phyloP scores from a whole-genome alignment of 2,888 invertebrate genomes.

The Ennomos erosarius region DNA sequence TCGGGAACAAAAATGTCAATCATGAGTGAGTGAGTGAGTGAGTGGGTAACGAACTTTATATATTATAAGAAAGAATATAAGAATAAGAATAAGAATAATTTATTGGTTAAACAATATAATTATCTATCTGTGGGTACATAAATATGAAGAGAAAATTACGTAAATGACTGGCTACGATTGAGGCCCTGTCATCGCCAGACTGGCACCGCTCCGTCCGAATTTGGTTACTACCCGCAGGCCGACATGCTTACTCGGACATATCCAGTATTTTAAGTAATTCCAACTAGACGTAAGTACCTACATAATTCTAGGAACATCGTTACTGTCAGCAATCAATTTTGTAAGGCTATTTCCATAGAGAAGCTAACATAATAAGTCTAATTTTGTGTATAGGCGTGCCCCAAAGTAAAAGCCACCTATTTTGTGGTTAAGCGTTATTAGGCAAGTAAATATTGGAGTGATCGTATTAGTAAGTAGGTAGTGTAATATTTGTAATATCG shows the following conservation, averaged over 20 bases:
- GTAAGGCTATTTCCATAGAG: constrained; percentile 5
- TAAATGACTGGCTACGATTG: not conserved
- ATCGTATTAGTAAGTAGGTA: not conserved
- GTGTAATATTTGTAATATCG: constrained; percentile 10
- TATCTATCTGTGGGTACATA: too few relatives aligned
- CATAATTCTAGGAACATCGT: constrained; percentile 6
- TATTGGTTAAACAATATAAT: too few relatives aligned
- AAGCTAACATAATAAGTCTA: not conserved
- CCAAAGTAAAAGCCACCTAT: too few relatives aligned
- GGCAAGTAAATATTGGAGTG: constrained; percentile 6
- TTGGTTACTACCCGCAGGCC: constrained; percentile 8
- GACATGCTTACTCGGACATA: constrained; percentile 2
- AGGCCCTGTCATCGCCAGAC: constrained; percentile 6
- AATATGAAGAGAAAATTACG: not conserved
- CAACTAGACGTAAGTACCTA: not conserved
- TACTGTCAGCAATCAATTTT: constrained; percentile 10
- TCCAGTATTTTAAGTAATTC: constrained; percentile 1
- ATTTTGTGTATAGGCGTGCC: too few relatives aligned
- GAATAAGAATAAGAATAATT: too few relatives aligned
- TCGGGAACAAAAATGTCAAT: too few relatives aligned
- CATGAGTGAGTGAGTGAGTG: too few relatives aligned
- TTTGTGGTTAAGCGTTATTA: not conserved
- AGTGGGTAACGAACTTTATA: too few relatives aligned
- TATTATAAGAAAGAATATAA: too few relatives aligned
- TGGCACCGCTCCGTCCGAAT: constrained; percentile 2